Base-by-base conservation (phyloP, 2,113 vertebrate species). In the Burhinus oedicnemus region DNA sequence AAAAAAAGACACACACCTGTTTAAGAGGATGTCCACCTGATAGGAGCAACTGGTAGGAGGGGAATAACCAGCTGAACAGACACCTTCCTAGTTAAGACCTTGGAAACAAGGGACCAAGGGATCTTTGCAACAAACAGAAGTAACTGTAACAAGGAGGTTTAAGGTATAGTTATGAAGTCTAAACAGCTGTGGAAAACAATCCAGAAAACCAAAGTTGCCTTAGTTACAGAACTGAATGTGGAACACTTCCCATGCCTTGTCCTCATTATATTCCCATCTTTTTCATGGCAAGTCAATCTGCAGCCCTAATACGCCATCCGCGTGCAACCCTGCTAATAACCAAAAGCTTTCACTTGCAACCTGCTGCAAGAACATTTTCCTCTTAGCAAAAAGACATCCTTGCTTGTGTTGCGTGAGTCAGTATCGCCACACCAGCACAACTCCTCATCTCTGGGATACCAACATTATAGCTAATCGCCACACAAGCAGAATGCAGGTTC, bases 281-380 rank as follows among this genome's bases (percentile, higher is more conserved):
- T 51, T 92, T 87, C 83, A 51, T 49, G 64, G 77, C 83, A 96
- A 97, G 77, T 89, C 69, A 94, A 90, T 72, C 79, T 87, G 70
- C 82, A 97, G 72, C 62, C 71, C 66, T 93, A 82, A 42, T 0
- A 80, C 22, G 44, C 66, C 83, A 79, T 62, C 66, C 89, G 82
- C 88, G 10, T 10, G 52, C 87, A 88, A 40, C 62, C 20, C 82
- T 44, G 64, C n/a, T 69, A 30, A 70, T 81, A 96, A 96, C 60
- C 15, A 11, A 96, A 95, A 96, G 81, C 85, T 92, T 95, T 93
- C 70, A 55, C 72, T 19, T n/a, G 87, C 91, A 97, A 95, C 91
- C 79, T 96, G 87, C 66, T 94, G 81, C 82, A 76, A 91, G 65
- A 66, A 87, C 69, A 15, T 90, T 91, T 86, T 97, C 87, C 77